Evolutionary conservation across 92 coral and sea anemone genomes (phyloP), one percentile per base, ranked within the genome.

Genomic region (Zoanthus sociatus): DNA sequence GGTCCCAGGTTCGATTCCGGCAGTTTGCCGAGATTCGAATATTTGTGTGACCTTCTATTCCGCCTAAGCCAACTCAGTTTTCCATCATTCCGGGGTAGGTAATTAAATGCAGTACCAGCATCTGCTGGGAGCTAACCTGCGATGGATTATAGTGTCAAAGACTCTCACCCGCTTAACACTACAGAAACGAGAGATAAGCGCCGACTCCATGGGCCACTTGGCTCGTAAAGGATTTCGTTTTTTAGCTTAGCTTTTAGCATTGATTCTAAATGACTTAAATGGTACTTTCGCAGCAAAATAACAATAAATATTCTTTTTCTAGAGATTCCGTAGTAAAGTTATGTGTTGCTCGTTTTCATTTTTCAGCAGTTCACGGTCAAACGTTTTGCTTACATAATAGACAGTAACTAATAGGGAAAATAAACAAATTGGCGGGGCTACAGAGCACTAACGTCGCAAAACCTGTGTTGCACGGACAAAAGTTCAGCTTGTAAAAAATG

Each of bases 271-370:
- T 82, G 46, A 70, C 46, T 70, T 70, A 46, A 26, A 70, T 70
- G 26, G 26, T 83, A 58, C 53, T 86, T 75, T 76, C 83, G 75
- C 73, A 50, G 71, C 53, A 55, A 76, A 86, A 70, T 58, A 86
- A 86, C 56, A 61, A 84, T 72, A 82, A 54, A 51, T 15, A 73
- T 45, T 84, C 82, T 37, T 84, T 30, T 73, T 51, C 77, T 72
- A 67, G 79, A 14, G 58, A 72, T 56, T 84, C 81, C 73, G 73
- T 84, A 42, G 33, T 14, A 84, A 54, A 71, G 26, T 26, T 10
- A 51, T 70, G 75, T 58, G 37, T 83, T 77, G 70, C 48, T 84
- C 26, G 73, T 58, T 11, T 56, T 73, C 11, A 84, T 14, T 12
- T 79, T 73, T 58, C 77, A 33, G n/a, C 77, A 37, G 72, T 84